Evolutionary conservation across 2,888 invertebrate species (phyloP), one percentile per base, ranked within the genome.

Genomic region (Priapulus caudatus): DNA sequence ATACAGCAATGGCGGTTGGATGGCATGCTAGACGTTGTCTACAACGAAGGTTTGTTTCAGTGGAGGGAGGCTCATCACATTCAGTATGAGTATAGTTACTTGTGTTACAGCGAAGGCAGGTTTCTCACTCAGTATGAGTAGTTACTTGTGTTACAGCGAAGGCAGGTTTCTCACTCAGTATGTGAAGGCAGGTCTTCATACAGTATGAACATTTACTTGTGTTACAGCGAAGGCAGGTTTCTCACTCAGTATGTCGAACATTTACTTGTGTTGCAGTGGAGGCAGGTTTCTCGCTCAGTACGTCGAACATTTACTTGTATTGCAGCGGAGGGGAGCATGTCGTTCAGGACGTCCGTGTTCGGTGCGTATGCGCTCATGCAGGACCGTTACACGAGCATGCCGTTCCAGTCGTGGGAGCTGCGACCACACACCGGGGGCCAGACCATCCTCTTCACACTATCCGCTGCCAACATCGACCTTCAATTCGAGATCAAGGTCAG

Each of bases 371-470:
- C 68, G 2, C 56, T 71, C 47, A 56, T 69, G n/a, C 69, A 69
- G 54, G 71, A 71, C 54, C 57, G 64, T 2, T 67, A 70, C 58
- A 67, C 68, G 54, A 69, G 70, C 61, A 70, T 71, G 70, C 71
- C 71, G 1, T 71, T 70, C 63, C 69, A 70, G 61, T 68, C 69
- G 1, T 70, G 70, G 70, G 69, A 69, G 53, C 52, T 70, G 18
- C 59, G 69, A 15, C 52, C 52, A 24, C 50, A 50, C 15, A 2
- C 22, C 21, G 49, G 49, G 19, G 16, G n/a, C 10, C 5, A 10
- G 5, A 18, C 48, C 15, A 16, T 4, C 15, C 58, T 66, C 2
- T 56, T 71, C 43, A 67, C 67, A 21, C 63, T 71, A 51, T 68
- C 67, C 22, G 70, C 70, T 19, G 68, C 69, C 47, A 67, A 70